These are phyloP conservation scores for Eriosoma lanigerum DNA, from an alignment of 1,140 invertebrate species.

Conservation along the genomic window DNA sequence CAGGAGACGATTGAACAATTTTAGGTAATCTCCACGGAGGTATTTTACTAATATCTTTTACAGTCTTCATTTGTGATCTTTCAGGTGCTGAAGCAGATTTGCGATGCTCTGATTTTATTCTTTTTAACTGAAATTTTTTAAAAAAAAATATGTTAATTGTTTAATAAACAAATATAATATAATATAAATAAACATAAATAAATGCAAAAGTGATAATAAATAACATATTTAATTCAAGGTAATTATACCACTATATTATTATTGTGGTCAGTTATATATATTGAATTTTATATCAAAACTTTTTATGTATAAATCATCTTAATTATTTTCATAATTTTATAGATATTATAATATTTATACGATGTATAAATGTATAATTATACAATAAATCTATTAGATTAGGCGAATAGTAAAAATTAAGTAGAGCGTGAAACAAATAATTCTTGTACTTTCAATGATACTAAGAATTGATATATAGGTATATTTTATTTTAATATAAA, in stretches of 20 bases:
- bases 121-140: slow-evolving; percentile 35
- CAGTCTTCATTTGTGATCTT: slow-evolving; percentile 46
- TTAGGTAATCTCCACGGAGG: slow-evolving; percentile 52
- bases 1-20: slow-evolving; percentile 34
- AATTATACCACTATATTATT: no score
- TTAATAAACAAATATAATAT: no score
- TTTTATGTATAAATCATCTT: not conserved
- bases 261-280: slow-evolving; percentile 27
- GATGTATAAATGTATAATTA: not conserved
- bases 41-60: slow-evolving; percentile 41
- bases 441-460: slow-evolving; percentile 1
- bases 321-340: not conserved
- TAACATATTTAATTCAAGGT: not conserved
- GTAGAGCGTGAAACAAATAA: slow-evolving; percentile 19
- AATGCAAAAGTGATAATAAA: not conserved
- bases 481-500: no score
- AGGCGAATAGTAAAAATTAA: slow-evolving; percentile 3
- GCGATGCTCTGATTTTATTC: slow-evolving; percentile 31
- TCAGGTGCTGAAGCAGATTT: slow-evolving; percentile 13
- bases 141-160: not conserved
- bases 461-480: not conserved
- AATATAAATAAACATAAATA: not conserved
- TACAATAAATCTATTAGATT: not conserved
- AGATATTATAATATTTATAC: no score
- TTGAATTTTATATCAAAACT: not conserved